Conservation (phyloP, 2,888 invertebrate species). For the Meandrusa payeni region DNA sequence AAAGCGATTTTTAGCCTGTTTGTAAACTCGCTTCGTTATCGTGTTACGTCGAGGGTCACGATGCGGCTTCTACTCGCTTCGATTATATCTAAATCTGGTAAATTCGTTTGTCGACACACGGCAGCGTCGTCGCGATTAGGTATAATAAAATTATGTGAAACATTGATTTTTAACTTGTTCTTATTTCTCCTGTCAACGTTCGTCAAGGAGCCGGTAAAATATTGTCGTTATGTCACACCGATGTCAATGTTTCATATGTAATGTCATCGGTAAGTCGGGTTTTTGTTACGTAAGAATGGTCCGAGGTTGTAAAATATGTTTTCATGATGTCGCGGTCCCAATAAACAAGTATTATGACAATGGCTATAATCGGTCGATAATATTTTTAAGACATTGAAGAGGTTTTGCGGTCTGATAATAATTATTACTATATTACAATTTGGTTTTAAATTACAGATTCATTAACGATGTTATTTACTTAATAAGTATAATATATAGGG, state of each 20-base stretch:
- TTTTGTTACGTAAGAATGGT: constrained; percentile 27
- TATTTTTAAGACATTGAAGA: constrained; percentile 1
- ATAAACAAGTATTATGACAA: constrained; percentile 14
- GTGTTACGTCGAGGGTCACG: constrained; percentile 54
- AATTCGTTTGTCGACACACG: constrained; percentile 62
- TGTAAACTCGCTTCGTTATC: constrained; percentile 63
- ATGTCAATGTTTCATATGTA: constrained; percentile 35
- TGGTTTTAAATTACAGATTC: no score
- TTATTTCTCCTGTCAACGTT: constrained; percentile 20
- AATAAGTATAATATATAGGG: no score
- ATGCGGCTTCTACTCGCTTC: constrained; percentile 64
- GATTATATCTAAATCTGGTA: constrained; percentile 74
- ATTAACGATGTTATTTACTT: no score
- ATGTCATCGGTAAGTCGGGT: constrained; percentile 2
- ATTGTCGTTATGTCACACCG: constrained; percentile 31
- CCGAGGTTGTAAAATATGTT: constrained; percentile 5
- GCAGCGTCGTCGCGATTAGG: constrained; percentile 59
- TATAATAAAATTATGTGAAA: constrained; percentile 63
- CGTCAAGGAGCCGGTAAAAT: constrained; percentile 9
- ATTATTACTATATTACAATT: no score
- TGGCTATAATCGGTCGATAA: constrained; percentile 3
- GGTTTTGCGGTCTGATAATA: no score
- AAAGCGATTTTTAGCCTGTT: constrained; percentile 47
- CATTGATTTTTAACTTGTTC: constrained; percentile 48
- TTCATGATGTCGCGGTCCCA: constrained; percentile 7